Evolutionary conservation across 2,113 vertebrate species (phyloP), one percentile per base, ranked within the genome.

Genomic region (Abramis brama): DNA sequence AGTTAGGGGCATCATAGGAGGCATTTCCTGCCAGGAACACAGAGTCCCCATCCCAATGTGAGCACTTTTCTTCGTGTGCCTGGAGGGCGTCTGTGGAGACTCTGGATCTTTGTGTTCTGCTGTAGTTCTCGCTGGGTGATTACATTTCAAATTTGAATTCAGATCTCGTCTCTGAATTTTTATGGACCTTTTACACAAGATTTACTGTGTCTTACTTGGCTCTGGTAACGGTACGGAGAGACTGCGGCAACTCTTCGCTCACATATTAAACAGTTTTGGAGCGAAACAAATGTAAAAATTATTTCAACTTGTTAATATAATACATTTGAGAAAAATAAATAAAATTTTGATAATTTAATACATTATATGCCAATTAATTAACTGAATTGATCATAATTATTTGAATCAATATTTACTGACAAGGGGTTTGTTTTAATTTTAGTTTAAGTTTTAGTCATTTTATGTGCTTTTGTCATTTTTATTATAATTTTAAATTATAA

Each of bases 101-200:
- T 83, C 45, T 87, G 66, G 80, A 85, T 81, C 86, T 85, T 77
- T 73, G 79, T 85, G 83, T 85, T 85, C 71, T 57, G 82, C 60
- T 79, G 77, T 85, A 82, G 83, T 89, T 85, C 79, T 83, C 82
- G 76, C 86, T 83, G 79, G 79, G 71, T 89, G 83, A 87, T 87
- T 85, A 85, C 88, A 89, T 87, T 89, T 87, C 36, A 85, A 50
- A 89, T 89, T 87, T 89, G 83, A 59, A 89, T 85, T 89, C 88
- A 77, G 83, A 85, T 83, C 86, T 79, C 85, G 59, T 87, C 86
- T 79, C 45, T 70, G 21, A 81, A 85, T 79, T 86, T 89, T 87
- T 83, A 87, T 89, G 79, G 74, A 66, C 79, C 75, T 89, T 89
- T 87, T 89, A 87, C 88, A 85, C 60, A 87, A 79, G 86, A 87